Percentiles rank a stretch among this genome's conserved stretches.
Conservation (phyloP, 2,888 invertebrate genomes). For the Pocota personata region DNA sequence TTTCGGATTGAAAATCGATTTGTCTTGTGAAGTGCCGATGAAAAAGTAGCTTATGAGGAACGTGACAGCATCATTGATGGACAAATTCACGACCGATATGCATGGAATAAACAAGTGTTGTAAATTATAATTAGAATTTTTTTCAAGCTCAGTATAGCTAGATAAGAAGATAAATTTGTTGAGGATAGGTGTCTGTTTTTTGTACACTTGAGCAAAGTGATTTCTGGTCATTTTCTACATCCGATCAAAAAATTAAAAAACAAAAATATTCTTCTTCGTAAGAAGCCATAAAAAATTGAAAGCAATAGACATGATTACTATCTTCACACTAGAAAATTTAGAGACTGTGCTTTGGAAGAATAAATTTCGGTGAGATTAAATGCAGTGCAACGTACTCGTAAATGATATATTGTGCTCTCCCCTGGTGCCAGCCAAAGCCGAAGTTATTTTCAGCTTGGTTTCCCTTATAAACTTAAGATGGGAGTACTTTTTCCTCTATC, state of each 20-base stretch:
- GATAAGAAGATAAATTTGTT: conserved; percentile 41
- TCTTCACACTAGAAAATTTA: too few species aligned
- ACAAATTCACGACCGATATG: conserved; percentile 77
- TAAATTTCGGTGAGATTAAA: too few species aligned
- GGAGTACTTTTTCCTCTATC: too few species aligned
- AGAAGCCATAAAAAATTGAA: too few species aligned
- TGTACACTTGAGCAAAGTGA: conserved; percentile 7
- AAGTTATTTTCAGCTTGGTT: too few species aligned
- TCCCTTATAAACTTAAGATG: too few species aligned
- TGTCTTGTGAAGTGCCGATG: conserved; percentile 72
- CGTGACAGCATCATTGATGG: conserved; percentile 77
- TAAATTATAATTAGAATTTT: conserved; percentile 65
- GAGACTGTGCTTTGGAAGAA: too few species aligned
- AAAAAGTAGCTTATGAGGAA: conserved; percentile 69
- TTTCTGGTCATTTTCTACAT: conserved; percentile 8
- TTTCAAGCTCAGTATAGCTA: background rate
- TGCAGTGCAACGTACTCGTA: too few species aligned
- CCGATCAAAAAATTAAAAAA: background rate
- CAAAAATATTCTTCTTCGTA: too few species aligned
- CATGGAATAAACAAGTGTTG: conserved; percentile 69
- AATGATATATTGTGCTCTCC: too few species aligned
- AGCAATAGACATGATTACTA: too few species aligned
- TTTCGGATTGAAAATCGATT: conserved; percentile 67
- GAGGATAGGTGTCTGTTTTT: conserved; percentile 1
- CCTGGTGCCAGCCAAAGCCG: too few species aligned